A percentile compares a stretch with the other conserved stretches of the same genome.
phyloP scores from a whole-genome alignment of 2,113 vertebrate species.

The Ancistrus triradiatus region DNA sequence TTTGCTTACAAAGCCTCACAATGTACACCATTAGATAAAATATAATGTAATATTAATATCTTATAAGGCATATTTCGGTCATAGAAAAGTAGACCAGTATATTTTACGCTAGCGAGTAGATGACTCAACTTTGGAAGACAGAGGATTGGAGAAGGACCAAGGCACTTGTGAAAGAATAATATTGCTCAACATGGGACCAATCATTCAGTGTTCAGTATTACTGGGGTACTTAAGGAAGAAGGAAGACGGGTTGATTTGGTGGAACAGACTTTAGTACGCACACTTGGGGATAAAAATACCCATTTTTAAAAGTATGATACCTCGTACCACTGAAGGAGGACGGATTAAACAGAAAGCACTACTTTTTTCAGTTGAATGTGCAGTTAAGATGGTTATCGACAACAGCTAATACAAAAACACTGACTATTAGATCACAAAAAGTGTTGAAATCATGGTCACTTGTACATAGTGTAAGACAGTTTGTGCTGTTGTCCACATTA shows the following conservation, averaged over 20 bases:
- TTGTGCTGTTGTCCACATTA: conserved; percentile 19
- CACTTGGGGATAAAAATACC: too few species aligned
- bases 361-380: conserved; percentile 29
- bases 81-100: conserved; percentile 20
- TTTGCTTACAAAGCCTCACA: conserved; percentile 45
- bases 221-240: conserved; percentile 1
- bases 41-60: neutral
- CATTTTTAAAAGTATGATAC: conserved; percentile 18
- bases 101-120: conserved; percentile 22
- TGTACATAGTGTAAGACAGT: conserved; percentile 48
- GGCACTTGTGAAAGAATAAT: neutral
- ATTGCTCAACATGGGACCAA: conserved; percentile 2
- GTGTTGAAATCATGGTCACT: conserved; percentile 35
- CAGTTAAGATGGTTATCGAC: conserved; percentile 35
- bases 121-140: too few species aligned
- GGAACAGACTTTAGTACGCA: too few species aligned
- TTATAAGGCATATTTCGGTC: conserved; percentile 11
- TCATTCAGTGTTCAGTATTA: conserved; percentile 23
- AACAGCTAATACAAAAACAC: conserved; percentile 34
- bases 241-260: neutral
- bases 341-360: conserved; percentile 18
- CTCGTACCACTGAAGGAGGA: conserved; percentile 9
- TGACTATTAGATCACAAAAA: conserved; percentile 6
- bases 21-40: neutral
- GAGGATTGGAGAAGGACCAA: neutral